Evolutionary conservation across 2,113 vertebrate genomes (phyloP), one percentile per base, ranked within the genome.

Genomic region (Gallinago media): DNA sequence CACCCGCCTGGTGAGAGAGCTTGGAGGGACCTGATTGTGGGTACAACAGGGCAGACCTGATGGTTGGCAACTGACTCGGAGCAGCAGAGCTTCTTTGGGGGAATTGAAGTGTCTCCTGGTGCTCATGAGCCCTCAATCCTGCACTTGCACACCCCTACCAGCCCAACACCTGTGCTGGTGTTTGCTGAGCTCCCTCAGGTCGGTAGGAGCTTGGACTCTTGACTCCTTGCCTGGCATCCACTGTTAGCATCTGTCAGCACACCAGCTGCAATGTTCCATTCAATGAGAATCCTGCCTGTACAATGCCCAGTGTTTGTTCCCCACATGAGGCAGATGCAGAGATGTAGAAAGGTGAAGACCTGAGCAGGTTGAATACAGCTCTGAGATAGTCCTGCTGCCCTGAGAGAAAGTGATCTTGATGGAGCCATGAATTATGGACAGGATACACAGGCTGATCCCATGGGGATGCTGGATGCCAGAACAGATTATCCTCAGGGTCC

Each of bases 131-230:
- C 36, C 59, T 83, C 2, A 1, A 0, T 61, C 26, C 46, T 49
- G 50, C 9, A 4, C 36, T 84, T 15, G 2, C 4, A 22, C 25
- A 12, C 19, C 8, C 14, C 56, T 42, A 40, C 34, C 55, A 61
- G 10, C 40, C 49, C 68, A 59, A 1, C 0, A 6, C 6, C 27
- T 18, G 3, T 8, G 8, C 18, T 54, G 38, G 21, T 0, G 3
- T 75, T 80, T 80, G 42, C 42, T 58, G 34, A 72, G 11, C 5
- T 1, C 40, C 2, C 31, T 15, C 2, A 5, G 49, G 16, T 22
- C 67, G 38, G 21, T 6, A 59, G 7, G 18, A 62, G 34, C 19
- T 70, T 65, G 14, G 1, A 8, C 21, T 31, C 73, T 55, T 56
- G 42, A 34, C 26, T 81, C 31, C 9, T 88, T 78, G 46, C 32